These are phyloP conservation scores for Oplegnathus fasciatus DNA, from an alignment of 2,113 vertebrate genomes.

Conservation along the genomic window DNA sequence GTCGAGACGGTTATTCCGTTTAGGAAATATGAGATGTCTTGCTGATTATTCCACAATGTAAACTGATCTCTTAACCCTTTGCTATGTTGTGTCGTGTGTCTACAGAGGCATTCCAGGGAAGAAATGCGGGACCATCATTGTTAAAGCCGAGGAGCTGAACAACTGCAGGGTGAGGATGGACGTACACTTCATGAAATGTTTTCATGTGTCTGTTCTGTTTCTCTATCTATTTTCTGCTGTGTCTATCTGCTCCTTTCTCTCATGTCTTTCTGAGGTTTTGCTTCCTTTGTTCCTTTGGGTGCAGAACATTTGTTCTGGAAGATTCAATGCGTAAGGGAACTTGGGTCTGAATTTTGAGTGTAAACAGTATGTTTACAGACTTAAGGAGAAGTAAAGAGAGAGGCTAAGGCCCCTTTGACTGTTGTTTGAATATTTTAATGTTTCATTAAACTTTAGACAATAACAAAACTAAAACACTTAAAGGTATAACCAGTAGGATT, in stretches of 20 bases:
- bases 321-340: background rate
- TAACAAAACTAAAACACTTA: background rate
- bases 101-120: slow-evolving; percentile 95
- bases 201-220: background rate
- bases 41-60: background rate
- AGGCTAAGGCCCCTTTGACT: background rate
- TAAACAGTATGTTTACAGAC: background rate
- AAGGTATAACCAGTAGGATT: no score
- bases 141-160: slow-evolving; percentile 95
- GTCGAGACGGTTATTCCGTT: background rate
- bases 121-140: slow-evolving; percentile 95
- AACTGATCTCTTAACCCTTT: slow-evolving; percentile 16
- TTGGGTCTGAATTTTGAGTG: background rate
- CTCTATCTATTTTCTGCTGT: background rate
- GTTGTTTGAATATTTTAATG: background rate
- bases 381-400: background rate
- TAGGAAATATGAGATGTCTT: background rate
- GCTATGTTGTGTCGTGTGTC: slow-evolving; percentile 26
- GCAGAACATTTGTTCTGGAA: background rate
- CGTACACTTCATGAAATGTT: background rate
- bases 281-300: background rate
- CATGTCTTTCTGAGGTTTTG: background rate
- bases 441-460: background rate
- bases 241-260: slow-evolving; percentile 7
- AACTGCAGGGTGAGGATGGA: slow-evolving; percentile 92